These are phyloP conservation scores for Forbesichthys agassizii DNA, from an alignment of 2,113 vertebrate species.

Conservation along the genomic window DNA sequence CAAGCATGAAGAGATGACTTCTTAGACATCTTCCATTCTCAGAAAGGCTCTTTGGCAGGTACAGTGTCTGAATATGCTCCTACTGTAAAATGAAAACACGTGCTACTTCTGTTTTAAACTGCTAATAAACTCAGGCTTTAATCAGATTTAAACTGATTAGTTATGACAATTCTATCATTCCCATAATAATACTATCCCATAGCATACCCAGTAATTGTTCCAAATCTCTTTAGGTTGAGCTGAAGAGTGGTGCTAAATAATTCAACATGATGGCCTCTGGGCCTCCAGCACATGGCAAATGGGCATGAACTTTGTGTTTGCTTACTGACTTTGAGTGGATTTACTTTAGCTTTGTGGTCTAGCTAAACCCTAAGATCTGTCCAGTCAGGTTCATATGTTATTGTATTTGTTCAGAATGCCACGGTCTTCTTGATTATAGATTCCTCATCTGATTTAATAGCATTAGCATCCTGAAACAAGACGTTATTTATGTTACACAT, in stretches of 20 bases:
- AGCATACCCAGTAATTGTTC: background rate
- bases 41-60: background rate
- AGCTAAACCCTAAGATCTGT: background rate
- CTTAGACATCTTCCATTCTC: background rate
- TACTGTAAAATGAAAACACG: background rate
- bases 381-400: background rate
- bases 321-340: background rate
- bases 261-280: conserved; percentile 42
- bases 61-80: background rate
- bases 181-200: background rate
- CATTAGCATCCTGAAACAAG: conserved; percentile 17
- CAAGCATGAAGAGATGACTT: no score
- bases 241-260: conserved; percentile 66
- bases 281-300: conserved; percentile 43
- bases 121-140: background rate
- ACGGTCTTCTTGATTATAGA: conserved; percentile 16
- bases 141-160: background rate
- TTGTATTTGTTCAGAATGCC: background rate
- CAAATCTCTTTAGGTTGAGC: background rate
- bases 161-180: no score
- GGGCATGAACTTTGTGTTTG: conserved; percentile 11
- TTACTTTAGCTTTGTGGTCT: no score
- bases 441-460: conserved; percentile 16
- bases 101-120: background rate
- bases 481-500: conserved; percentile 19